Conservation (phyloP, 2,113 vertebrate species). For the Trichomycterus rosablanca region DNA sequence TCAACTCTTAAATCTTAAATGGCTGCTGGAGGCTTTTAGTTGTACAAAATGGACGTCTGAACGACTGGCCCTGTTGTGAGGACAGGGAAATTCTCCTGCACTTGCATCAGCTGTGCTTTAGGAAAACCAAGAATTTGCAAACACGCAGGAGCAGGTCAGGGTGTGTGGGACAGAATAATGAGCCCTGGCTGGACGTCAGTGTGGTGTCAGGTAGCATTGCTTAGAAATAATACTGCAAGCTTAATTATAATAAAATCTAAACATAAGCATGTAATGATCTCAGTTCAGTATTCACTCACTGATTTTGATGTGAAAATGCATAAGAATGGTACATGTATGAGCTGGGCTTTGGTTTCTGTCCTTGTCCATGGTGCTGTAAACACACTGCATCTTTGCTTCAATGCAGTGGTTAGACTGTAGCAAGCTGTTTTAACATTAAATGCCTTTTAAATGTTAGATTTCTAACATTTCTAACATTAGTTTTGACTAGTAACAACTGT, state of each 20-base stretch:
- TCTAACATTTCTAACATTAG: too few species aligned
- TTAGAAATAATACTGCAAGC: not conserved
- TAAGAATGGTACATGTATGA: not conserved
- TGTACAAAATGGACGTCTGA: conserved; percentile 67
- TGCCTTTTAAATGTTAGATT: too few species aligned
- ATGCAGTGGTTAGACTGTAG: too few species aligned
- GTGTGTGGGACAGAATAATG: conserved; percentile 40
- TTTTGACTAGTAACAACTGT: too few species aligned
- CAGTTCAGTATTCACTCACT: not conserved
- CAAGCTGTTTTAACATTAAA: too few species aligned
- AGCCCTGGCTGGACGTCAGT: conserved; percentile 20
- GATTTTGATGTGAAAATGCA: not conserved
- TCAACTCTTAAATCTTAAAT: conserved; percentile 50
- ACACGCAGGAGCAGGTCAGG: conserved; percentile 33
- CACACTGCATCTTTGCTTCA: not conserved
- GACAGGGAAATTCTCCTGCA: conserved; percentile 6
- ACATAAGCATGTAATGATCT: not conserved
- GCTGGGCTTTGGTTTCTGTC: not conserved
- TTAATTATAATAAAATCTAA: not conserved
- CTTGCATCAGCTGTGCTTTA: conserved; percentile 14
- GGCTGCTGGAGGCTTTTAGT: conserved; percentile 55
- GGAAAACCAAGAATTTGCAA: conserved; percentile 11
- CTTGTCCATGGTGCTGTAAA: conserved; percentile 43
- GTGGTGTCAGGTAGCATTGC: conserved; percentile 22
- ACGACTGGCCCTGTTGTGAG: conserved; percentile 9